Base-by-base conservation (phyloP, 1,140 invertebrate species). In the Rhynchophorus ferrugineus region DNA sequence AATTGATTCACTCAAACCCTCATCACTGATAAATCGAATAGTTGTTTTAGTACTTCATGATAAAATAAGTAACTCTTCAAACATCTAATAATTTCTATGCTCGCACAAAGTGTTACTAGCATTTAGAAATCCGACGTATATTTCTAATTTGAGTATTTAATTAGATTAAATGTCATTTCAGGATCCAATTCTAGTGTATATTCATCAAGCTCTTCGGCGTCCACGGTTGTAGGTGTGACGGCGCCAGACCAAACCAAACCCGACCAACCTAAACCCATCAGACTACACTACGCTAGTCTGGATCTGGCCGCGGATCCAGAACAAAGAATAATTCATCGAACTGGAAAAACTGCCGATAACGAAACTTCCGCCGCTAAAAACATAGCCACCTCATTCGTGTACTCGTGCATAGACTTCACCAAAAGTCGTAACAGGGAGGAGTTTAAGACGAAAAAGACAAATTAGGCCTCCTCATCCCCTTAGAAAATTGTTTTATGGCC, bases 361-460 rank as follows among this genome's bases (percentile, higher is more conserved):
- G 41, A 43, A 34, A 35, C 21, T 14, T 34, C 35, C 47, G 41
- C 11, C 71, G 29, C 72, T 69, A 71, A n/a, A 70, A 16, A 58
- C 63, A 52, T 68, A 71, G 57, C 69, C 74, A 44, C 44, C 5
- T 65, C 73, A 36, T 79, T 82, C 59, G 74, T 70, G 22, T 85
- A 85, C 66, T 81, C 81, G n/a, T 78, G 83, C 69, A 84, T 85
- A 49, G 82, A 85, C 69, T 85, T 85, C 64, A 74, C 74, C 7
- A 81, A 81, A 69, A 76, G 74, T 52, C n/a, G n/a, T n/a, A n/a
- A n/a, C n/a, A n/a, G n/a, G n/a, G 76, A 77, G 51, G 70, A 66
- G 19, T 61, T 75, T 47, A 76, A 72, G n/a, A n/a, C n/a, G n/a
- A n/a, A n/a, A n/a, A n/a, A n/a, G n/a, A n/a, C n/a, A n/a, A n/a